phyloP scores from a whole-genome alignment of 1,140 invertebrate species.

The Hyles vespertilio region DNA sequence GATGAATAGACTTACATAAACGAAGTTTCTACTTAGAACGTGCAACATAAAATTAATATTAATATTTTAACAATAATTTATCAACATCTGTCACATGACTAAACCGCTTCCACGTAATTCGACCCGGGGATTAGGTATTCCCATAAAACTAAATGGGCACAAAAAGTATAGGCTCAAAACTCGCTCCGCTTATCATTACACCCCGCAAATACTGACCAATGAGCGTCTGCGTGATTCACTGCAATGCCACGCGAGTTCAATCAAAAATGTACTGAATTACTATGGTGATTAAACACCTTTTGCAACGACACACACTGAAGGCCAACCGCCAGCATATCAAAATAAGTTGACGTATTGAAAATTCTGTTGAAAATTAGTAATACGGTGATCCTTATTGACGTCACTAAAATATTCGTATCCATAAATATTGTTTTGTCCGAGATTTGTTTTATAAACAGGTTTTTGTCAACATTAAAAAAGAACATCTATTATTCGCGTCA shows the following conservation, averaged over 20 bases:
- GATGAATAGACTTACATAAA: no score
- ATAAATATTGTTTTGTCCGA: no score
- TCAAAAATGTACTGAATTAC: slow-evolving; percentile 1
- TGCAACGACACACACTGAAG: slow-evolving; percentile 1
- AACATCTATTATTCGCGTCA: no score
- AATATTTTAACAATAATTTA: no score
- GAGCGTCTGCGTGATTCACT: background rate
- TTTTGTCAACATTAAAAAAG: no score
- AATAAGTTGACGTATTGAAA: slow-evolving; percentile 10
- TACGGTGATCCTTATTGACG: slow-evolving; percentile 9
- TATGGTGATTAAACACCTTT: slow-evolving; percentile 1
- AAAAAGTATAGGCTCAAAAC: background rate
- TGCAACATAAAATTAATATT: no score
- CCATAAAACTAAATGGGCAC: background rate
- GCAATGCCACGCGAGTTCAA: background rate
- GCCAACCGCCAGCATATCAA: background rate
- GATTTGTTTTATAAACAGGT: no score
- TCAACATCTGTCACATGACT: no score
- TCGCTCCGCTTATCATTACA: slow-evolving; percentile 8
- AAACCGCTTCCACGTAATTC: no score
- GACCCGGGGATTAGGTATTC: background rate
- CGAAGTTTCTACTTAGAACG: no score
- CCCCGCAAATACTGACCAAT: background rate
- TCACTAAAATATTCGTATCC: background rate
- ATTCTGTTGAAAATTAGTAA: slow-evolving; percentile 12